Base-by-base conservation (phyloP, 2,888 invertebrate species). In the Drosophila formosana region DNA sequence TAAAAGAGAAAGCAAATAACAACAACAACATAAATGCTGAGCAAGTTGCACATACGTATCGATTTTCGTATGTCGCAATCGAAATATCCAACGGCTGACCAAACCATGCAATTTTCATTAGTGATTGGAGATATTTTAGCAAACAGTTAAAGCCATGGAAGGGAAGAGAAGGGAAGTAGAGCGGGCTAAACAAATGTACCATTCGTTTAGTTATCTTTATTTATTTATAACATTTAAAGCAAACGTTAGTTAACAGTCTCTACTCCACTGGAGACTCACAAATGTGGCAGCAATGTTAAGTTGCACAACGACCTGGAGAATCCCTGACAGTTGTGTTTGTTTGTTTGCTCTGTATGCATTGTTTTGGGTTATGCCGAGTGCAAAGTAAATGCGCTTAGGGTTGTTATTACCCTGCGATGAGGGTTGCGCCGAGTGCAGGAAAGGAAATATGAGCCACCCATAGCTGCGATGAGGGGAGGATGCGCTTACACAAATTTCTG, bases 341-440 rank as follows among this genome's bases (percentile, higher is more conserved):
- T 5, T 30, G 30, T 30, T 18, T 18, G 78, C 64, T 75, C 64
- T 60, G 26, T 53, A 41, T 61, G 52, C 18, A 41, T 41, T 41
- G 39, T 18, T 49, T 68, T 41, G 39, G 39, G 39, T 41, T 41
- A 55, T 63, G 68, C 57, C 28, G 65, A 67, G 78, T 86, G 78
- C 78, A 86, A 41, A 64, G 66, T 52, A 77, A 85, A 82, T 79
- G 80, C 85, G 82, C 78, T 77, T 82, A 60, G 87, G 85, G 88
- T 78, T 82, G 64, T 60, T 70, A 49, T 39, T 55, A 11, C 37
- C 53, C 41, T 4, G 25, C 18, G 6, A 13, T 37, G 39, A 26
- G 61, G 53, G 46, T 47, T 25, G 25, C 39, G 25, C 39, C 6
- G 11, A 25, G 32, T 51, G 64, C 75, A 64, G 45, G 41, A 61